Evolutionary conservation across 2,888 invertebrate species (phyloP).

Genomic region (Andrena marginata): DNA sequence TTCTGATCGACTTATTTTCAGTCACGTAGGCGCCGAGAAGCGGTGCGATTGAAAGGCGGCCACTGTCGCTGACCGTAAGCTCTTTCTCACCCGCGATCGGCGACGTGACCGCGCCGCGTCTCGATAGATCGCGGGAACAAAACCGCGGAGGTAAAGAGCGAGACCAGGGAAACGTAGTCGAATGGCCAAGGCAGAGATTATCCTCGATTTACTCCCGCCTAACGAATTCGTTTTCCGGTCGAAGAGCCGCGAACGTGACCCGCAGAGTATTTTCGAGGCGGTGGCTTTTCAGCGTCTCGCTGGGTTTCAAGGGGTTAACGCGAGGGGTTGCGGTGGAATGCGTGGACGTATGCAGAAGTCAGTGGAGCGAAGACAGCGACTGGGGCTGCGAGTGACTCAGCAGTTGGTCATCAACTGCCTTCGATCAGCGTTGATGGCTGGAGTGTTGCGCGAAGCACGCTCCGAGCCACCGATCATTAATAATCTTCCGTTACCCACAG

Average conservation of each 20-base stretch:
- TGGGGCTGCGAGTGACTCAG: constrained; percentile 21
- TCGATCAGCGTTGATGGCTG: constrained; percentile 5
- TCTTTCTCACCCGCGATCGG: constrained; percentile 39
- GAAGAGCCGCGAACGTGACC: constrained; percentile 3
- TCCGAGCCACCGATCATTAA: constrained; percentile 10
- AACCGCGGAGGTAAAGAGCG: constrained; percentile 7
- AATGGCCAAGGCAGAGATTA: constrained; percentile 18
- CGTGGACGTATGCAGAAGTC: background rate
- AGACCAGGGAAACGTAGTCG: background rate
- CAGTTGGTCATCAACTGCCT: constrained; percentile 15
- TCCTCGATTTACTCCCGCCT: constrained; percentile 20
- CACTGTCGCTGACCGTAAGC: constrained; percentile 54
- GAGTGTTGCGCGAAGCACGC: constrained; percentile 2
- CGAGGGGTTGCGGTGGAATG: background rate
- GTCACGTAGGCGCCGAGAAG: constrained; percentile 42
- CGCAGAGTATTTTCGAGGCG: background rate
- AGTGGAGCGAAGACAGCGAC: too few relatives aligned
- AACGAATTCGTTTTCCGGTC: constrained; percentile 21
- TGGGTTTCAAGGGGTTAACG: background rate
- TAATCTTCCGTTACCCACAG: constrained; percentile 8
- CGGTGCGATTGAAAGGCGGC: constrained; percentile 49
- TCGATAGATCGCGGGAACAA: constrained; percentile 28
- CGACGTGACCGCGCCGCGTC: constrained; percentile 50
- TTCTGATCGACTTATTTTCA: constrained; percentile 37
- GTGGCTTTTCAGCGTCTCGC: background rate